Evolutionary conservation across 2,113 vertebrate species (phyloP), one percentile per base, ranked within the genome.

Genomic region (Parus major): DNA sequence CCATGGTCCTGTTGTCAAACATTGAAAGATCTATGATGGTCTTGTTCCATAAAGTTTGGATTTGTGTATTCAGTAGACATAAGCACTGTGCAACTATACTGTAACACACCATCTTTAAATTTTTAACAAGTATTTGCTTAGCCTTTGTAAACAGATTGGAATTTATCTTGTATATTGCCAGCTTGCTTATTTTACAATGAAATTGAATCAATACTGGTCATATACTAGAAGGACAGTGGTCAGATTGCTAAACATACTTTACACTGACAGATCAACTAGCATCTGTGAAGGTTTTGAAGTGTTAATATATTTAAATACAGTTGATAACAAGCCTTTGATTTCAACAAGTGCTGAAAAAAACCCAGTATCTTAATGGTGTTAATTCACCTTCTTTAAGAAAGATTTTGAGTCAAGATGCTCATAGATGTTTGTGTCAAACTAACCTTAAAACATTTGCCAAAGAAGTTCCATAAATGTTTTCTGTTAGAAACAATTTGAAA

Each of bases 21-120:
- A 56, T 85, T 75, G 85, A 91, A 94, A 96, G 95, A 95, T 97
- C 97, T 92, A 5, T 91, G 95, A 84, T 92, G 90, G 77, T 94
- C 92, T 95, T 71, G 11, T 85, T 80, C 92, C 56, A 72, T 96
- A 92, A 95, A 95, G 70, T 93, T 96, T 97, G 96, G 97, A 96
- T 97, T 94, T 90, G 36, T 96, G 85, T 98, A 97, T 97, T 96
- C 96, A 97, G 96, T 97, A 97, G 98, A 98, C 97, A 97, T 92
- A 96, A 98, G 98, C 98, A 98, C 98, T 98, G 98, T 98, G 98
- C 98, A 81, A 92, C 97, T 94, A 81, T 95, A 97, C 97, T 95
- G 97, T 98, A 97, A 97, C 94, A 96, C 88, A 93, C 96, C 98
- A 97, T 98, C 98, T 96, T 92, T 95, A 96, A 98, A 89, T 95